These are phyloP conservation scores for Margaritifera margaritifera DNA, from an alignment of 2,888 invertebrate genomes.

Conservation along the genomic window DNA sequence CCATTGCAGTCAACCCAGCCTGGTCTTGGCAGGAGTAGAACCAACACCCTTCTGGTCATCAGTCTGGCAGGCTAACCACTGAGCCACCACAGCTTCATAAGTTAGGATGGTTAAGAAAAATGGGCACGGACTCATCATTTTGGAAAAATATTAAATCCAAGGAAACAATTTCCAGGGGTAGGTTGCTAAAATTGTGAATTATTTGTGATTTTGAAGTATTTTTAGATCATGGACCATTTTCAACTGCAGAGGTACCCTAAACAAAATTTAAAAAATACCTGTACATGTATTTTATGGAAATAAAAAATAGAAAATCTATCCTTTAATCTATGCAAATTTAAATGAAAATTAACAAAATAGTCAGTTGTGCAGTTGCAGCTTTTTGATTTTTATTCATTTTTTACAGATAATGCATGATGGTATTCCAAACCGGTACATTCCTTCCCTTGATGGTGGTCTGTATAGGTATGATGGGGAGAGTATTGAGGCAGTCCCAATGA, in stretches of 20 bases:
- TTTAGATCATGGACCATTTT: too few relatives aligned
- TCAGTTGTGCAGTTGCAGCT: not conserved
- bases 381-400: slow-evolving; percentile 7
- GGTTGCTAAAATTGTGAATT: too few relatives aligned
- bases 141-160: too few relatives aligned
- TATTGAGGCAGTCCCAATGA: slow-evolving; percentile 89
- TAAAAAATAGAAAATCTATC: not conserved
- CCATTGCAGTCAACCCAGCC: too few relatives aligned
- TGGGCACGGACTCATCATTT: too few relatives aligned
- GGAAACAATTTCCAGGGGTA: too few relatives aligned
- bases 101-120: too few relatives aligned
- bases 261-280: not conserved
- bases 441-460: slow-evolving; percentile 91
- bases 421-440: slow-evolving; percentile 82
- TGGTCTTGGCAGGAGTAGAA: too few relatives aligned
- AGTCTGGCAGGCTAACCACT: too few relatives aligned
- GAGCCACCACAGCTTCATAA: too few relatives aligned
- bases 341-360: not conserved
- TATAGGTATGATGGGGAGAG: slow-evolving; percentile 93
- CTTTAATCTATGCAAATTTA: not conserved
- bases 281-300: not conserved
- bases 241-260: not conserved
- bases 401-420: slow-evolving; percentile 65
- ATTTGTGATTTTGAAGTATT: too few relatives aligned
- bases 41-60: too few relatives aligned